Percentiles rank a stretch among this genome's conserved stretches.
Conservation (phyloP, 2,888 invertebrate species). For the Hecatera dysodea region DNA sequence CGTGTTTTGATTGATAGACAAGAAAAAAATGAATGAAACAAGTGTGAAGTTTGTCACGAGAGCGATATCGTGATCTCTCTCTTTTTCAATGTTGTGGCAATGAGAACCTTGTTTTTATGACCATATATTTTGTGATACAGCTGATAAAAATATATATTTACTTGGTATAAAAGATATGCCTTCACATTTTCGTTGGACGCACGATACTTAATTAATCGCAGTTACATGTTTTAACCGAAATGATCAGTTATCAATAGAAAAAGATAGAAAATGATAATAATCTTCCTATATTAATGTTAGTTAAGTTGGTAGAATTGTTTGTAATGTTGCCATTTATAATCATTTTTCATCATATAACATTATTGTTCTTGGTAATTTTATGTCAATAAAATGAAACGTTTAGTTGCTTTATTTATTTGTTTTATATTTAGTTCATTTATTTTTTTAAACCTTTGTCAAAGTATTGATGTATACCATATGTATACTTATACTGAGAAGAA, state of each 20-base stretch:
- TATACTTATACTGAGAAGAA: not conserved
- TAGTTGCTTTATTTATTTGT: too few species aligned
- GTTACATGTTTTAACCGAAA: constrained; percentile 1
- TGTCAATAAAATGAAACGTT: too few species aligned
- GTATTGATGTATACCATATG: not conserved
- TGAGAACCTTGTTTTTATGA: not conserved
- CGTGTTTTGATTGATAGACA: constrained; percentile 74
- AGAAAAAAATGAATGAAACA: constrained; percentile 74
- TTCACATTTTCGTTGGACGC: not conserved
- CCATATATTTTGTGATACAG: not conserved
- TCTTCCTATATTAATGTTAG: constrained; percentile 26
- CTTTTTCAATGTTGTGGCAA: constrained; percentile 44
- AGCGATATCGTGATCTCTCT: constrained; percentile 62
- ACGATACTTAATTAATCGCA: not conserved
- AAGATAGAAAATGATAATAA: constrained; percentile 54
- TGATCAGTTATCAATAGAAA: constrained; percentile 59
- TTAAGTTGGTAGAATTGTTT: constrained; percentile 27
- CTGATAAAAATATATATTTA: not conserved
- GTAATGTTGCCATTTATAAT: constrained; percentile 36
- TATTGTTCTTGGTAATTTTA: not conserved
- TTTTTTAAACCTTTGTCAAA: not conserved
- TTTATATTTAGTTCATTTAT: too few species aligned
- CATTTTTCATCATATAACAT: not conserved
- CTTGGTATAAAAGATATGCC: not conserved
- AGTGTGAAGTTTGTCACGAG: constrained; percentile 72